Conservation (phyloP, 35 echinoderm and acorn worm genomes). For the Holothuria glaberrima region DNA sequence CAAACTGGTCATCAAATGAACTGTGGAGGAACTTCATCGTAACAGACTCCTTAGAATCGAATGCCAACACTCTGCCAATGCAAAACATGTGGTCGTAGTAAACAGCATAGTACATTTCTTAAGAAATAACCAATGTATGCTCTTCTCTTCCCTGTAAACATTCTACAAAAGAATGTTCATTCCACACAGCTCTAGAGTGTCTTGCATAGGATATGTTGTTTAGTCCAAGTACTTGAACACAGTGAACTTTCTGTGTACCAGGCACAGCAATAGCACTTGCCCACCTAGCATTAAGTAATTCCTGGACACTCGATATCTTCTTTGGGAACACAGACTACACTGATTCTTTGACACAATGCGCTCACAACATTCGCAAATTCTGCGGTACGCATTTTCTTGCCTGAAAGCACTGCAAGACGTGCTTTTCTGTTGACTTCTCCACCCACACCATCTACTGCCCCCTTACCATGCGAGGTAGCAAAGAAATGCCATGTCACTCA, state of each 20-base stretch:
- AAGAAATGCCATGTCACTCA: conserved; percentile 40
- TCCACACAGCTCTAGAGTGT: conserved; percentile 6
- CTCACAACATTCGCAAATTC: conserved; percentile 15
- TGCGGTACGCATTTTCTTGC: background rate
- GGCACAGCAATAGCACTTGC: conserved; percentile 6
- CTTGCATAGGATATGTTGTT: background rate
- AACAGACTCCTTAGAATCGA: background rate
- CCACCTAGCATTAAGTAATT: conserved; percentile 5
- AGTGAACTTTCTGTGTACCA: no score
- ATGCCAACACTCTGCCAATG: background rate
- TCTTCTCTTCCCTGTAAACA: background rate
- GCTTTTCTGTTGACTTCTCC: background rate
- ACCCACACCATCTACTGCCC: conserved; percentile 11
- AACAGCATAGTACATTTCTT: background rate
- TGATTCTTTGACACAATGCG: background rate
- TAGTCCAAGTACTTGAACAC: conserved; percentile 2
- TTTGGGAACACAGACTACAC: background rate
- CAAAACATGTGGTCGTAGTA: background rate
- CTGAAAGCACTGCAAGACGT: background rate
- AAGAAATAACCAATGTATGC: background rate
- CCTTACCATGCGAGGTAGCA: conserved; percentile 40
- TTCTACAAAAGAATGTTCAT: background rate
- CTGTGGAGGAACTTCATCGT: conserved; percentile 1
- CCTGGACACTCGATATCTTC: background rate
- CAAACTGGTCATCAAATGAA: conserved; percentile 9